Conservation (phyloP, 2,797 vertebrate genomes). For the Cyclura pinguis region DNA sequence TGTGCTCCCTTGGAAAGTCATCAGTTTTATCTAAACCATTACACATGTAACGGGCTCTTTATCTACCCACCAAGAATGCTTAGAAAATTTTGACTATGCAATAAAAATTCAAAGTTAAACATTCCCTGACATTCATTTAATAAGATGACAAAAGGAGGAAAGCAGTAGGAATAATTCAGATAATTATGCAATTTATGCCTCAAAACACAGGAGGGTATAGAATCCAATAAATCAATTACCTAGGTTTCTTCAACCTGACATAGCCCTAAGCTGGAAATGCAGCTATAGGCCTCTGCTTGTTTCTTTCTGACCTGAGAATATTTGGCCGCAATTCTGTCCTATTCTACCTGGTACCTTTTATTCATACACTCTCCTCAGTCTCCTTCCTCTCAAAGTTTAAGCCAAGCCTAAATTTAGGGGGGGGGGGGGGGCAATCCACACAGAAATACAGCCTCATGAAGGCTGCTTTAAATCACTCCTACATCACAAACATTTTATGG, state of each 20-base stretch:
- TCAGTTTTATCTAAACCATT: too few relatives aligned
- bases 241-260: too few relatives aligned
- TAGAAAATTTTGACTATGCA: neutral
- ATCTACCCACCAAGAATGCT: neutral
- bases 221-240: too few relatives aligned
- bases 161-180: neutral
- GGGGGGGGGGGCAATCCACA: too few relatives aligned
- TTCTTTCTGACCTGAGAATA: too few relatives aligned
- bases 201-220: neutral
- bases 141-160: neutral
- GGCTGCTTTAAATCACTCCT: neutral
- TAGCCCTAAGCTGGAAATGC: too few relatives aligned
- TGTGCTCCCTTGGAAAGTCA: too few relatives aligned
- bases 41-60: neutral
- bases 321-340: neutral
- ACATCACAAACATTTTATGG: neutral
- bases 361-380: neutral
- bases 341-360: neutral
- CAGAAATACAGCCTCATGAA: neutral
- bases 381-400: neutral
- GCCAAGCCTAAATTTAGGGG: neutral
- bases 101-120: neutral
- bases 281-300: too few relatives aligned
- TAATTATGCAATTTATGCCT: neutral
- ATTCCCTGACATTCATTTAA: neutral